Conservation (phyloP, 2,888 invertebrate species). For the Latrodectus hesperus region DNA sequence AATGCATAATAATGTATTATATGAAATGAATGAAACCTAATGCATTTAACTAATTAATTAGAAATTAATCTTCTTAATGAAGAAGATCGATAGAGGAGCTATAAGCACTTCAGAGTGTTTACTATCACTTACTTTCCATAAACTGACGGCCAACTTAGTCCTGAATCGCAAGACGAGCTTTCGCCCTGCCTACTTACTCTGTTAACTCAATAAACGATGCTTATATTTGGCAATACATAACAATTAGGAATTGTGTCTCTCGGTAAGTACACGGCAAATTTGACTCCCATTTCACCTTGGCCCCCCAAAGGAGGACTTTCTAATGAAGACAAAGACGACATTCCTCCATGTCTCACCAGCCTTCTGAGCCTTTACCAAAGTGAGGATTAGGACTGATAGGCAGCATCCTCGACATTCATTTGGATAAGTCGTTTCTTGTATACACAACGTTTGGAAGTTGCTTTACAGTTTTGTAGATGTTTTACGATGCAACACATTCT, state of each 20-base stretch:
- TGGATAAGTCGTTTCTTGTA: conserved; percentile 8
- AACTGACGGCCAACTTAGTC: neutral
- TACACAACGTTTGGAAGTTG: neutral
- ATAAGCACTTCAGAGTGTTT: too few relatives aligned
- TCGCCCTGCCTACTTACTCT: neutral
- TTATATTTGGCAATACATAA: conserved; percentile 31
- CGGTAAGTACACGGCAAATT: conserved; percentile 38
- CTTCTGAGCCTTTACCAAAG: neutral
- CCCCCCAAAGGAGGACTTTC: conserved; percentile 17
- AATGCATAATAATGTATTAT: too few relatives aligned
- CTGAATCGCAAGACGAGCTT: neutral
- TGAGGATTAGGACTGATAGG: conserved; percentile 30
- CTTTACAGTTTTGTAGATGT: neutral
- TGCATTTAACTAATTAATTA: too few relatives aligned
- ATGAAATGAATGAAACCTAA: too few relatives aligned
- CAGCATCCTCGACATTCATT: conserved; percentile 23
- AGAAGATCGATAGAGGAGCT: too few relatives aligned
- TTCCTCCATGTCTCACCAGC: conserved; percentile 1
- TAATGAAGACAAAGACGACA: conserved; percentile 46
- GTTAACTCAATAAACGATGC: conserved; percentile 45
- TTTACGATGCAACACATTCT: neutral
- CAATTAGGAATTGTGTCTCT: conserved; percentile 41
- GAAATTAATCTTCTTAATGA: too few relatives aligned
- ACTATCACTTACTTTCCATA: too few relatives aligned
- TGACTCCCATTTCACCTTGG: conserved; percentile 31